Evolutionary conservation across 2,113 vertebrate species (phyloP).

Genomic region (Dromiciops gliroides): DNA sequence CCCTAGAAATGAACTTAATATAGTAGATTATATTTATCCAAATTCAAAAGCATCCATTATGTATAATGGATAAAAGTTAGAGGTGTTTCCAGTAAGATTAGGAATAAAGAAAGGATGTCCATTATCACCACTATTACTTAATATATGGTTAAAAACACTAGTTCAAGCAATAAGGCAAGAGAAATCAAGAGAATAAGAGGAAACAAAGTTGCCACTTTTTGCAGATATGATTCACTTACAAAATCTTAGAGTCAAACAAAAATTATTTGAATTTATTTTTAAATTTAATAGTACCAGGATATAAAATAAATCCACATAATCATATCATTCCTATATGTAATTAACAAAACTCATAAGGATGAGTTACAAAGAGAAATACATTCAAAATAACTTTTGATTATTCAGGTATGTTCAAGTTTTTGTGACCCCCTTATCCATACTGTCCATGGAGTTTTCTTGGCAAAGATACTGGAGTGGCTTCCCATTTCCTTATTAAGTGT

Average conservation of each 20-base stretch:
- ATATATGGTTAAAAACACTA: not conserved
- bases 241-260: not conserved
- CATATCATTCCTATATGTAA: not conserved
- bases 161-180: not conserved
- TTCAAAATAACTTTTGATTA: not conserved
- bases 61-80: not conserved
- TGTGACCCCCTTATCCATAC: not conserved
- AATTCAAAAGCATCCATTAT: not conserved
- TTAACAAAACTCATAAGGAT: not conserved
- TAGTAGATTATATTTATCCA: not conserved
- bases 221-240: not conserved
- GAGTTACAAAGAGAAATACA: not conserved
- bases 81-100: not conserved
- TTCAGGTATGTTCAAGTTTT: not conserved
- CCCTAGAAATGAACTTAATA: not conserved
- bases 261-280: not conserved
- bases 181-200: not conserved
- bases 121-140: not conserved
- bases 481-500: not conserved
- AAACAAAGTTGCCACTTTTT: not conserved
- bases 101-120: not conserved
- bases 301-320: not conserved
- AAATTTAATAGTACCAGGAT: not conserved
- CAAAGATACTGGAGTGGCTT: not conserved
- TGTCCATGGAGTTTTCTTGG: not conserved